A percentile compares a stretch with the other conserved stretches of the same genome.
Evolutionary conservation across 2,113 vertebrate species (phyloP).

Genomic region (Anoplopoma fimbria): DNA sequence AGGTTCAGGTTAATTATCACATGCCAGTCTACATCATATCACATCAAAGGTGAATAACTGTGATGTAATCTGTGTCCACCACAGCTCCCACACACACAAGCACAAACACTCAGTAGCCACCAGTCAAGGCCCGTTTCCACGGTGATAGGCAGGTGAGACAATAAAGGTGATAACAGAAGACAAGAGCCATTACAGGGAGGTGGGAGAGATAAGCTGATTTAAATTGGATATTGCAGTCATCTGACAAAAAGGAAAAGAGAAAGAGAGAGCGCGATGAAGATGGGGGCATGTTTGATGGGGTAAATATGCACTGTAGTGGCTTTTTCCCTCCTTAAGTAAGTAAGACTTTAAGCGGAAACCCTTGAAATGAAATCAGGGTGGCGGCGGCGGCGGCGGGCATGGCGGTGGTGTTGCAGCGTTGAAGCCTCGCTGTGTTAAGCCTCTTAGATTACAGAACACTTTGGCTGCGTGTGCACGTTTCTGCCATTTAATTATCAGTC

Average conservation of each 20-base stretch:
- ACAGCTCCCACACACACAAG: background rate
- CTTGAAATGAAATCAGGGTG: conserved; percentile 67
- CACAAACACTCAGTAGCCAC: conserved; percentile 19
- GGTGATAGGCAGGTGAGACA: conserved; percentile 60
- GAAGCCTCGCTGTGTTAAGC: conserved; percentile 67
- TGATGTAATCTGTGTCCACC: conserved; percentile 12
- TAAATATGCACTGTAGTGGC: conserved; percentile 64
- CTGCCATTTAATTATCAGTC: conserved; percentile 67
- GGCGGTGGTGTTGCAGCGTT: conserved; percentile 44
- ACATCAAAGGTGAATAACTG: background rate
- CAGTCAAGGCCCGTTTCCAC: conserved; percentile 27
- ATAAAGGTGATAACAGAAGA: conserved; percentile 68
- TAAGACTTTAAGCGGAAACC: conserved; percentile 69
- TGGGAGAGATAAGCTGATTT: conserved; percentile 69
- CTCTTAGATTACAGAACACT: conserved; percentile 72
- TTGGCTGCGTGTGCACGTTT: conserved; percentile 58
- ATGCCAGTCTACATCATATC: background rate
- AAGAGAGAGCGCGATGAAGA: background rate
- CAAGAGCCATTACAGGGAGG: conserved; percentile 61
- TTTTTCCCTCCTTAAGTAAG: conserved; percentile 48
- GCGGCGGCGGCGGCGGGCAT: conserved; percentile 48
- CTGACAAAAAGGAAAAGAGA: conserved; percentile 15
- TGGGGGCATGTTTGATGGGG: conserved; percentile 25
- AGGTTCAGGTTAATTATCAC: background rate
- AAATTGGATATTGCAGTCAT: conserved; percentile 69